phyloP scores from a whole-genome alignment of 1,140 invertebrate genomes.

The Bombus waltoni region DNA sequence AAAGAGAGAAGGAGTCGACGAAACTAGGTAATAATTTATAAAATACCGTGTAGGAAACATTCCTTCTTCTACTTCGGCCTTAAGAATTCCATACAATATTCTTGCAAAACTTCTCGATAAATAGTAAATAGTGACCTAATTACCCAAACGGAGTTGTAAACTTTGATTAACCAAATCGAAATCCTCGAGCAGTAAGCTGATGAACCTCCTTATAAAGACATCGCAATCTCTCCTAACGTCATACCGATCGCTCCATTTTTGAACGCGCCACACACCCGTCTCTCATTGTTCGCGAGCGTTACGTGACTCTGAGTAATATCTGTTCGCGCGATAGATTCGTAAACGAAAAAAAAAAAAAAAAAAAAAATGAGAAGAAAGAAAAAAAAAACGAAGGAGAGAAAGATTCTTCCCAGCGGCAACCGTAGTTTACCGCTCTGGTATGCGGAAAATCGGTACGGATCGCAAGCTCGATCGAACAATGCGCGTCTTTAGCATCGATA shows the following conservation, averaged over 20 bases:
- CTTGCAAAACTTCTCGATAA: background rate
- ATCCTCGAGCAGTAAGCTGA: background rate
- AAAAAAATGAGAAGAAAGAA: background rate
- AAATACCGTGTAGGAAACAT: too few relatives aligned
- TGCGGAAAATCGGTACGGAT: constrained; percentile 14
- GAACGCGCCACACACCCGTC: background rate
- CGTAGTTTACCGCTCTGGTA: background rate
- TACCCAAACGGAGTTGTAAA: background rate
- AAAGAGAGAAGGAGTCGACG: too few relatives aligned
- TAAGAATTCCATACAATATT: background rate
- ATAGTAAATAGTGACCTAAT: background rate
- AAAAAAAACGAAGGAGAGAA: background rate
- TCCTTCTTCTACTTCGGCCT: background rate
- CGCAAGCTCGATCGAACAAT: background rate
- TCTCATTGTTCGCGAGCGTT: constrained; percentile 10
- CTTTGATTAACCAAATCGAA: background rate
- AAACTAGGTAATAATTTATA: too few relatives aligned
- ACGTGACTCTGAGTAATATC: background rate
- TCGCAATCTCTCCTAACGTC: background rate
- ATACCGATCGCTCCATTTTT: constrained; percentile 13
- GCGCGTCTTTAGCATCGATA: background rate
- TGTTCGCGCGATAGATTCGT: background rate
- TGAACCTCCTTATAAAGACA: background rate
- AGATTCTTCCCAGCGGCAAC: background rate
- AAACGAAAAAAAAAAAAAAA: background rate